Evolutionary conservation across 2,797 vertebrate species (phyloP), one percentile per base, ranked within the genome.

Genomic region (Phalanger gymnotis): DNA sequence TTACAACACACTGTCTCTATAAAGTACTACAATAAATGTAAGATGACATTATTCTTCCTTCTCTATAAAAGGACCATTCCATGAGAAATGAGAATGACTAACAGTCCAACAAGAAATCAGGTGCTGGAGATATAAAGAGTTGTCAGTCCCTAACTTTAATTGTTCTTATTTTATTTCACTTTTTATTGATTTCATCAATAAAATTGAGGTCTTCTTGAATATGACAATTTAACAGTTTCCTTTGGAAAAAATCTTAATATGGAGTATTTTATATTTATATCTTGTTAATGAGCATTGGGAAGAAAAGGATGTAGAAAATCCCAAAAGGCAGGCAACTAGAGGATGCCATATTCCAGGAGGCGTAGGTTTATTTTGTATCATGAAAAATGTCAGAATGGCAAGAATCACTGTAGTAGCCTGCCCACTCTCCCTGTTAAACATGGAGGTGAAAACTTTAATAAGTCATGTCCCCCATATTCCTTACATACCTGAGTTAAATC

Each of bases 401-500:
- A 97, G 90, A 96, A 53, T 61, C 92, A 94, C 91, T 40, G 13
- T 81, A 81, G n/a, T 81, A 92, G 92, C n/a, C 93, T 92, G 92
- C 93, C 90, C 66, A 92, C 13, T 97, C 96, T 96, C 53, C 25
- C 53, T 96, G 90, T 98, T 97, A 98, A 98, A 96, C 94, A 93
- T 94, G 97, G 98, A 98, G 94, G 91, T 90, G 96, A 98, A 57
- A 98, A 97, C 95, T 96, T 96, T 96, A 93, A 9, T 2, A 47
- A 97, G 57, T 57, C 92, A 51, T 0, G 4, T 96, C 97, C 92
- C 90, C 92, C 97, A 90, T 55, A 73, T 97, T 98, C 98, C 97
- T 97, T 97, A 99, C 97, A 1, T 97, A 99, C 98, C 98, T 98
- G 97, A 92, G 92, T 97, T 95, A 97, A 95, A 94, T 66, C 94